These are phyloP conservation scores for Eutrigla gurnardus DNA, from an alignment of 2,797 vertebrate genomes.

Conservation along the genomic window DNA sequence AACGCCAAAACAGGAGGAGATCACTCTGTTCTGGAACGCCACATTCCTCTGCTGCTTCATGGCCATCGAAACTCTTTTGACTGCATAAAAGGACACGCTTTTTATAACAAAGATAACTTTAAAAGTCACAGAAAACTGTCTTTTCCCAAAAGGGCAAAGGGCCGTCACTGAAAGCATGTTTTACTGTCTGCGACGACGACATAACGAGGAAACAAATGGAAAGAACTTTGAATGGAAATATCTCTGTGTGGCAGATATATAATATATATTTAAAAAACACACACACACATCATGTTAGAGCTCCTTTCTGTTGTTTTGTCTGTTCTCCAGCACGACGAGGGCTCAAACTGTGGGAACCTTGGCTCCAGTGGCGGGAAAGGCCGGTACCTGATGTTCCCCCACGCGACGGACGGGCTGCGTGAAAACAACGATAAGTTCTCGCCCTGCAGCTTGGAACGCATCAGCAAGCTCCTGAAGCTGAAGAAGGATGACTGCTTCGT, in stretches of 20 bases:
- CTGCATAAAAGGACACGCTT: not conserved
- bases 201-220: too few relatives aligned
- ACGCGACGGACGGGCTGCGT: conserved; percentile 80
- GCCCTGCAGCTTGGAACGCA: conserved; percentile 81
- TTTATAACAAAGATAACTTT: conserved; percentile 18
- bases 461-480: conserved; percentile 75
- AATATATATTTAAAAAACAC: not conserved
- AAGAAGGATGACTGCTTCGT: conserved; percentile 89
- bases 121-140: conserved; percentile 5
- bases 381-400: conserved; percentile 88
- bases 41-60: conserved; percentile 30
- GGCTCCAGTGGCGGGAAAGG: conserved; percentile 77
- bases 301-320: not conserved
- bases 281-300: too few relatives aligned
- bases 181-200: too few relatives aligned
- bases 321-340: conserved; percentile 85
- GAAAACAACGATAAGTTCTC: conserved; percentile 89
- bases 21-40: conserved; percentile 13
- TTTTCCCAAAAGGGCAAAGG: not conserved
- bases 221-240: not conserved
- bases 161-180: not conserved
- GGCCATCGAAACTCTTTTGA: conserved; percentile 16
- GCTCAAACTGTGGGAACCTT: conserved; percentile 77
- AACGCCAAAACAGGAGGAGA: not conserved
- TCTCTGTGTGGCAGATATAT: not conserved